Base-by-base conservation (phyloP, 2,113 vertebrate species). In the Ondatra zibethicus region DNA sequence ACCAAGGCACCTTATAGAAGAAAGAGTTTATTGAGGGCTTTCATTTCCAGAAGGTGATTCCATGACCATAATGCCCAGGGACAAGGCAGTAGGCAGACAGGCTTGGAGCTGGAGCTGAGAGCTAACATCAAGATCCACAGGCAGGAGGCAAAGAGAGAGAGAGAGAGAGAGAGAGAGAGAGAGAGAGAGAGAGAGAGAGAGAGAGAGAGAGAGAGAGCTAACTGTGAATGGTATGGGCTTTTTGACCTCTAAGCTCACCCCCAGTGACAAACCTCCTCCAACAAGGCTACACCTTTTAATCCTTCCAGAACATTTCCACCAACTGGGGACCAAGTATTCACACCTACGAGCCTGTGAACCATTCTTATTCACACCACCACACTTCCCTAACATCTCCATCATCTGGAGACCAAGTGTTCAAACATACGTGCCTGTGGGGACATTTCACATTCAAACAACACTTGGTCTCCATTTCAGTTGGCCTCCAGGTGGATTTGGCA, bases 111-210 rank as follows among this genome's bases (percentile, higher is more conserved):
- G 55, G 23, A 82, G 55, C 55, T 82, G 33, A 61, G 55, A 16
- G 80, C 36, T 82, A 39, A 58, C 4, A 39, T 39, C 21, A 23
- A 55, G 78, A 55, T 81, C 50, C 77, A 80, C 50, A 80, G 36
- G 47, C 47, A 81, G 52, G 33, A 55, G 31, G 31, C 16, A 33
- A 45, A 31, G 76, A 50, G 27, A 17, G 13, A 76, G 39, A 47
- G 13, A 0, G 52, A 55, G 52, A 0, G 14, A 55, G 14, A 0
- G 13, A 52, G 50, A 0, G 52, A 55, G 52, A 4, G 52, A 58
- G 55, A 1, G 55, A 55, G 55, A 1, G 55, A 55, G 55, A 5
- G 55, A 17, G 16, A 17, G 4, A 5, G 52, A 55, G 52, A 17
- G 16, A 19, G 47, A 50, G 47, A 47, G 73, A 76, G 73, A 76